Percentiles rank a stretch among this genome's conserved stretches.
Evolutionary conservation across 1,140 invertebrate genomes (phyloP).

Genomic region (Drosophila sp.): DNA sequence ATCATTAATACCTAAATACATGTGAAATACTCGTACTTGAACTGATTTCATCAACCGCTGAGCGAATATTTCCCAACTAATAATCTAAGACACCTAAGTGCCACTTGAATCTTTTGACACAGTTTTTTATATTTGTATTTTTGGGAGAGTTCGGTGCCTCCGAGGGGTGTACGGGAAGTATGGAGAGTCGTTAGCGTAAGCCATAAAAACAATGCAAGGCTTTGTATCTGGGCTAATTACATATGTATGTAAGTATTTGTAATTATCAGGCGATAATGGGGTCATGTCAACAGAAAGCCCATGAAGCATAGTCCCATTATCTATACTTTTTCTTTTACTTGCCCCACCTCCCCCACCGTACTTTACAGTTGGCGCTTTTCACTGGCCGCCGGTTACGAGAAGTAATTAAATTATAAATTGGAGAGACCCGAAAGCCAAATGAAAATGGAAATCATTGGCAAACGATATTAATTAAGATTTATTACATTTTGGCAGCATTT

Average conservation of each 20-base stretch:
- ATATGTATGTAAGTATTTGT: conserved; percentile 63
- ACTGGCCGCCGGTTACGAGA: conserved; percentile 13
- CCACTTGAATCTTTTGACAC: conserved; percentile 54
- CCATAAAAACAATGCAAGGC: conserved; percentile 47
- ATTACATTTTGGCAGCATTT: conserved; percentile 55
- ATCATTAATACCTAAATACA: not conserved
- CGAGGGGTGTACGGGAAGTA: not conserved
- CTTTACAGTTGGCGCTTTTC: conserved; percentile 2
- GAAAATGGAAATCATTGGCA: conserved; percentile 53
- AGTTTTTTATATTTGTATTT: conserved; percentile 26
- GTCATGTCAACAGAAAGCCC: conserved; percentile 69
- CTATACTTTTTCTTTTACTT: conserved; percentile 44
- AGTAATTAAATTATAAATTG: conserved; percentile 64
- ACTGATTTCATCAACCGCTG: conserved; percentile 5
- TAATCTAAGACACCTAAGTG: conserved; percentile 48
- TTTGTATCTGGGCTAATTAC: conserved; percentile 66
- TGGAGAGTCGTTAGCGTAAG: not conserved
- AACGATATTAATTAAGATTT: conserved; percentile 70
- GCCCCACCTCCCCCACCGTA: not conserved
- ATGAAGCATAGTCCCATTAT: conserved; percentile 42
- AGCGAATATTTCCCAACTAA: conserved; percentile 29
- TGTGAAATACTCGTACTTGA: conserved; percentile 6
- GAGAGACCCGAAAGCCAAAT: conserved; percentile 38
- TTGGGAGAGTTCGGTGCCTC: conserved; percentile 9
- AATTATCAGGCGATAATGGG: conserved; percentile 73